phyloP scores from a whole-genome alignment of 1,140 invertebrate genomes.

The Hypsibius dujardini region DNA sequence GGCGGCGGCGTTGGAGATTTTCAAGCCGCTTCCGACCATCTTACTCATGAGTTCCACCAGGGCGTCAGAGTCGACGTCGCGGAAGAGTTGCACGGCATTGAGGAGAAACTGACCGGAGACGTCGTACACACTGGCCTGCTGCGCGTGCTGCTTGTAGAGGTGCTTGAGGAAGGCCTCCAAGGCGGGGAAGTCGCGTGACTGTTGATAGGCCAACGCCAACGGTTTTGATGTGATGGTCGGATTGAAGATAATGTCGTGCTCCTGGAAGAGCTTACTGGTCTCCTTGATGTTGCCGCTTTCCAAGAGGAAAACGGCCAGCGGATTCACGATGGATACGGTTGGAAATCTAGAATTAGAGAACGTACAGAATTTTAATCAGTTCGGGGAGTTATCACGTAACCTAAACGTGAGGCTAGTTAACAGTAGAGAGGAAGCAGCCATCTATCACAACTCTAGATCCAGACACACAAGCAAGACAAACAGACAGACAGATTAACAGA shows the following conservation, averaged over 20 bases:
- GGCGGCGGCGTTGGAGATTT: neutral
- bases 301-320: neutral
- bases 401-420: too few relatives aligned
- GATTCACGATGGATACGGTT: neutral
- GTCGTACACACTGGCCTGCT: neutral
- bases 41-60: neutral
- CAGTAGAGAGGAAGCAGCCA: too few relatives aligned
- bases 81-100: constrained; percentile 29
- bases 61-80: neutral
- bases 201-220: neutral
- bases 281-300: neutral
- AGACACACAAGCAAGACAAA: too few relatives aligned
- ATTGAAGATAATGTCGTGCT: neutral
- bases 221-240: constrained; percentile 2
- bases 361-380: too few relatives aligned
- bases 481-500: too few relatives aligned
- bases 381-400: too few relatives aligned
- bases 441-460: too few relatives aligned
- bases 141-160: neutral
- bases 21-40: neutral
- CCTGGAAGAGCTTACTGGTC: neutral
- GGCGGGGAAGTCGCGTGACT: neutral
- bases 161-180: neutral
- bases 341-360: too few relatives aligned
- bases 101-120: constrained; percentile 38